phyloP scores from a whole-genome alignment of 2,113 vertebrate genomes.

The Acinonyx jubatus region DNA sequence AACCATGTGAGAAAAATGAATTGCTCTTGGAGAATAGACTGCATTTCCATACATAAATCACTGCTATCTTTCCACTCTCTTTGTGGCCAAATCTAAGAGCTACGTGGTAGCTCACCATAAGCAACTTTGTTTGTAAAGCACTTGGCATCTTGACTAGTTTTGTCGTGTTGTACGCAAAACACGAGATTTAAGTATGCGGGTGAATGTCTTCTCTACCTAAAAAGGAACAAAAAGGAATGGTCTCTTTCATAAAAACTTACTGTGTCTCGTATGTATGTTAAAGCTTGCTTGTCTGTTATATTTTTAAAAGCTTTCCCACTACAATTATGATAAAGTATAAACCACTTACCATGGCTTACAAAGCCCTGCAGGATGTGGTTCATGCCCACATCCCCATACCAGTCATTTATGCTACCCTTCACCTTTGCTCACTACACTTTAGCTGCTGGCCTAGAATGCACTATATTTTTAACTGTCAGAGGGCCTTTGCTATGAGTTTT shows the following conservation, averaged over 20 bases:
- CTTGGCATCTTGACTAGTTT: neutral
- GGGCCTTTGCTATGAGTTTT: conserved; percentile 21
- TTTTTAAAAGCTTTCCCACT: conserved; percentile 36
- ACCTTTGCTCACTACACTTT: neutral
- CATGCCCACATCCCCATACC: neutral
- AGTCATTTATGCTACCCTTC: neutral
- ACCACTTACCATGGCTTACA: neutral
- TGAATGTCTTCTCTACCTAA: conserved; percentile 38
- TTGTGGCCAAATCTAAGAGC: conserved; percentile 37
- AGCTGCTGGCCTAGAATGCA: neutral
- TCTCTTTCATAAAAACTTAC: conserved; percentile 26
- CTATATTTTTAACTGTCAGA: neutral
- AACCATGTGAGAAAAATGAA: conserved; percentile 33
- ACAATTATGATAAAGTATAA: conserved; percentile 15
- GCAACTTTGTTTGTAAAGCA: conserved; percentile 50
- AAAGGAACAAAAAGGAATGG: neutral
- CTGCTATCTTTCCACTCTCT: neutral
- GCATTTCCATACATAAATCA: conserved; percentile 19
- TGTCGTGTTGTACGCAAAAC: neutral
- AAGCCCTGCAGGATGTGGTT: neutral
- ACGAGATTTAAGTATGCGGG: neutral
- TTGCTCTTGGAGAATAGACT: neutral
- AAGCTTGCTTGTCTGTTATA: neutral
- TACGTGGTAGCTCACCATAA: neutral
- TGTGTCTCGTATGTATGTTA: neutral